Evolutionary conservation across 1,140 invertebrate species (phyloP), one percentile per base, ranked within the genome.

Genomic region (Homalodisca vitripennis): DNA sequence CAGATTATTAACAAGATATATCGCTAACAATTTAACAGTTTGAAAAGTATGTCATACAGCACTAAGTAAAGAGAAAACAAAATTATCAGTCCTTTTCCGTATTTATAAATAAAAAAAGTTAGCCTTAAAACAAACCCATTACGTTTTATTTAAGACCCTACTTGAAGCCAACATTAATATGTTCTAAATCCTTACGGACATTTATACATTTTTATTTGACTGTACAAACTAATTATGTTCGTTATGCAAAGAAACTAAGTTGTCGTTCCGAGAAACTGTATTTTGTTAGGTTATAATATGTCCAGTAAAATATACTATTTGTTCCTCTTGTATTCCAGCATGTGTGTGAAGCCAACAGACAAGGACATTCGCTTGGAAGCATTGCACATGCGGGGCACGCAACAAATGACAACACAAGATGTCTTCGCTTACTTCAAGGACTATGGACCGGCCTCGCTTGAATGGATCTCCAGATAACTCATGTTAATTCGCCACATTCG

Each of bases 401-500:
- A 90, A 74, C 84, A 91, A 13, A 86, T 94, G 82, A 88, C 81
- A 71, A 90, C 88, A 30, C 85, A 88, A 78, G 90, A 93, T 79
- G 84, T 94, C 29, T 89, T 93, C 76, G 84, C 86, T 72, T 93
- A 93, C 79, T 90, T 93, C 75, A 82, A 85, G 77, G 85, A 89
- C 72, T 92, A 89, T 82, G 84, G 84, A 68, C 90, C 92, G 46
- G 80, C 85, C 6, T 84, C 85, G 1, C 83, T 94, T 46, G 92
- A 94, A 79, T 92, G 90, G 90, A 87, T 93, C 67, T 89, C 91
- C 83, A 86, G 62, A 92, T 77, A 79, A 82, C 66, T 90, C 89
- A 70, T 93, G 91, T 89, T 82, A 79, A 82, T 78, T 57, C n/a
- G n/a, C n/a, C n/a, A n/a, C n/a, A n/a, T n/a, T n/a, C n/a, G n/a